phyloP scores from a whole-genome alignment of 30 jellyfish, hydroid and myxozoan genomes.

The Hydractinia echinata region DNA sequence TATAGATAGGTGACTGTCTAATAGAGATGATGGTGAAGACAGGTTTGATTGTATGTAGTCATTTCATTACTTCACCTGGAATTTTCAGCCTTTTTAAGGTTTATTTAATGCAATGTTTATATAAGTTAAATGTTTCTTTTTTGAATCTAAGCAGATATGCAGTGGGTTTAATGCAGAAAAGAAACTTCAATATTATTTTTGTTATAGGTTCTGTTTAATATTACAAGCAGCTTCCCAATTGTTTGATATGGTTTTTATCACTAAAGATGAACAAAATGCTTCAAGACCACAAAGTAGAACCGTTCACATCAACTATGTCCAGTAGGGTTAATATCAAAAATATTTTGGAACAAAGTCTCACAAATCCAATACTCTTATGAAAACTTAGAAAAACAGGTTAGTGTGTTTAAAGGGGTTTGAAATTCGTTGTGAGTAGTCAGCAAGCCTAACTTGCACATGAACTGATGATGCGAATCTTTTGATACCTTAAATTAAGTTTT shows the following conservation, averaged over 20 bases:
- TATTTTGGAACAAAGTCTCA: slow-evolving; percentile 61
- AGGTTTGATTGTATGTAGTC: no score
- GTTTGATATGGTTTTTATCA: slow-evolving; percentile 33
- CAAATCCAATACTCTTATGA: slow-evolving; percentile 30
- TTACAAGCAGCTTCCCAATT: slow-evolving; percentile 51
- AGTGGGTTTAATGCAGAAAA: not conserved
- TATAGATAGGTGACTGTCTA: no score
- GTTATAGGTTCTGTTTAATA: slow-evolving; percentile 54
- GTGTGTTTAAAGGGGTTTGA: no score
- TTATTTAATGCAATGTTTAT: not conserved
- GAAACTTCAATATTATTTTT: not conserved
- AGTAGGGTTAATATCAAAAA: slow-evolving; percentile 68
- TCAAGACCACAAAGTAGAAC: slow-evolving; percentile 53
- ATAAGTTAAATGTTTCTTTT: not conserved
- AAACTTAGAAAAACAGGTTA: slow-evolving; percentile 23
- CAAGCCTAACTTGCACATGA: no score
- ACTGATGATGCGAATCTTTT: no score
- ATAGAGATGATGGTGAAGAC: no score
- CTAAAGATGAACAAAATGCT: not conserved
- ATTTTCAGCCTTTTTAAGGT: no score
- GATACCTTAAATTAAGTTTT: no score
- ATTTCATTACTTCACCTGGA: no score
- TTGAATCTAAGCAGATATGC: not conserved
- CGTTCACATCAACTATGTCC: slow-evolving; percentile 72
- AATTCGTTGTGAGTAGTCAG: no score